Evolutionary conservation across 2,797 vertebrate species (phyloP), one percentile per base, ranked within the genome.

Genomic region (Limnodromus scolopaceus): DNA sequence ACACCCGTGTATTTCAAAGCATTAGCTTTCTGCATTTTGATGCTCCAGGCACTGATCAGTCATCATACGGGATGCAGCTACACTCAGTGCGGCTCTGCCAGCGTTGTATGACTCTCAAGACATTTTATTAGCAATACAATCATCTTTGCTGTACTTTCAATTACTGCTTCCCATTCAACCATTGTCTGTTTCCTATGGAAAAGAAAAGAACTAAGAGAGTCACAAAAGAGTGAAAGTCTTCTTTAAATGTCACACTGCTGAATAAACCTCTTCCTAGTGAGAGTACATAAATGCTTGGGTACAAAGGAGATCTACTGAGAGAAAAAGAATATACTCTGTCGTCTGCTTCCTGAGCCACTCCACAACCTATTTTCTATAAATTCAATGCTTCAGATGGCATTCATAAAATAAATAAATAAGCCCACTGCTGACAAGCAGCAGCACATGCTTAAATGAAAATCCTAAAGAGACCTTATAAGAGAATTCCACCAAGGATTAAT

Each of bases 401-500:
- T 89, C 78, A 76, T 68, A 39, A 96, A 96, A 87, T 76, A 96
- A 94, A 95, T 87, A 93, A 87, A 83, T 90, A 87, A 95, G 74
- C 74, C 45, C 51, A 89, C 63, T 55, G 41, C 81, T 91, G 76
- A 93, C 75, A 95, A 87, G 94, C 66, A 89, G 84, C 86, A 90
- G 82, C 80, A 81, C 71, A 91, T 32, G 46, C 89, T 91, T 93
- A 94, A 97, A 94, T 71, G 94, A 87, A 91, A 96, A 97, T 86
- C 88, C 94, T 95, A 83, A 95, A 92, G 89, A 94, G 89, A 95
- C 78, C 55, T 74, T 60, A 92, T 82, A 94, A 95, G 83, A 96
- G 94, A 97, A 97, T 97, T 96, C 91, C 94, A 92, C 89, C 84
- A 94, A 94, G 94, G 89, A 92, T 93, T 89, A 95, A 92, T 81